A percentile compares a stretch with the other conserved stretches of the same genome.
Evolutionary conservation across 2,797 vertebrate genomes (phyloP).

Genomic region (Crax fasciolata): DNA sequence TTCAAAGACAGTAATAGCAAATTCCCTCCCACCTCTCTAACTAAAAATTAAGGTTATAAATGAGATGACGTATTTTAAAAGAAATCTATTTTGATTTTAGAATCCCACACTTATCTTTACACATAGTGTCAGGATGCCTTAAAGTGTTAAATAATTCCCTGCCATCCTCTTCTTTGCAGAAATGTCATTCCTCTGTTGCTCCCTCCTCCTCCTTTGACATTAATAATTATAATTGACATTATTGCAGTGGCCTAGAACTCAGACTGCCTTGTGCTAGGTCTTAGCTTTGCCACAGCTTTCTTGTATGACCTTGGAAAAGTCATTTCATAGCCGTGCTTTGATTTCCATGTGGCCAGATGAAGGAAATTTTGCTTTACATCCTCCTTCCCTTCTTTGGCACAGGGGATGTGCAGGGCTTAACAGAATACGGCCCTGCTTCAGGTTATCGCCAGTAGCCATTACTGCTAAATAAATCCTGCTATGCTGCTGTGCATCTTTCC

Average conservation of each 20-base stretch:
- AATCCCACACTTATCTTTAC: conserved; percentile 41
- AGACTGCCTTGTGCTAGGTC: conserved; percentile 33
- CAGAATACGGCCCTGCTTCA: background rate
- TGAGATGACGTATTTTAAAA: conserved; percentile 18
- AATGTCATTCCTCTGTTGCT: conserved; percentile 49
- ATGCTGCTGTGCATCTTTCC: background rate
- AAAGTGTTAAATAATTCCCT: conserved; percentile 49
- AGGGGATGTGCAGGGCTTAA: background rate
- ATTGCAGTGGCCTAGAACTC: conserved; percentile 47
- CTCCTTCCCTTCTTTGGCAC: conserved; percentile 24
- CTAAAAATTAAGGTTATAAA: conserved; percentile 55
- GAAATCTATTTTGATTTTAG: conserved; percentile 54
- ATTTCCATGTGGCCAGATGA: background rate
- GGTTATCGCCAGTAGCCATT: conserved; percentile 29
- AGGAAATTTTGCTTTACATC: conserved; percentile 31
- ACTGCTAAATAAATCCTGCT: conserved; percentile 39
- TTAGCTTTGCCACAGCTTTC: conserved; percentile 40
- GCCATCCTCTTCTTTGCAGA: conserved; percentile 34
- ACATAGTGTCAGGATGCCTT: background rate
- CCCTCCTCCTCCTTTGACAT: conserved; percentile 47
- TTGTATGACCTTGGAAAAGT: conserved; percentile 55
- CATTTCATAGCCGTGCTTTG: background rate
- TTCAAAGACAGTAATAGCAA: conserved; percentile 47
- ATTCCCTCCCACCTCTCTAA: conserved; percentile 34
- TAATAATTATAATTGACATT: conserved; percentile 62